Evolutionary conservation across 2,797 vertebrate species (phyloP).

Genomic region (Telmatherina bonti): DNA sequence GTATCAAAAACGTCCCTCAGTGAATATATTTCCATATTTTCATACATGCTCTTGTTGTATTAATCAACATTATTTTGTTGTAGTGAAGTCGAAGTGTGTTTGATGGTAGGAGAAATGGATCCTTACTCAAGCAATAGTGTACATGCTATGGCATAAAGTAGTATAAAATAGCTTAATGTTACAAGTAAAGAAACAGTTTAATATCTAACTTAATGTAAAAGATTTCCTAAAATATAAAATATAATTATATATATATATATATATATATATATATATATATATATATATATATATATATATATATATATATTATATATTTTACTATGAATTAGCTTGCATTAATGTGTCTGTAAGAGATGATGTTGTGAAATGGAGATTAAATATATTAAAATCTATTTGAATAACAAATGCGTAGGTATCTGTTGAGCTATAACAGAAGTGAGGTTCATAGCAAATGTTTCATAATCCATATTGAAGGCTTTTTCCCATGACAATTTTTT

Average conservation of each 20-base stretch:
- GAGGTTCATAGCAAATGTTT: too few species aligned
- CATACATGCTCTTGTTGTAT: fast-evolving
- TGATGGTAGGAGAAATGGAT: background rate
- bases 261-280: too few species aligned
- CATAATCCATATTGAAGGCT: too few species aligned
- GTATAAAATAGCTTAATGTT: background rate
- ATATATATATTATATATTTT: too few species aligned
- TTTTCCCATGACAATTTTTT: too few species aligned
- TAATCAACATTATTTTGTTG: background rate
- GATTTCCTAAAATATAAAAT: background rate
- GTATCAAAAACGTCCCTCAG: background rate
- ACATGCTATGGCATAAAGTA: background rate
- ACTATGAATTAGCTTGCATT: too few species aligned
- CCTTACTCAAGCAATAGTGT: background rate
- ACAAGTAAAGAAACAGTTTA: too few species aligned
- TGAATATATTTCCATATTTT: background rate
- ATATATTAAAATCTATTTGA: background rate
- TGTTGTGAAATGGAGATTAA: too few species aligned
- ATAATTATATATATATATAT: too few species aligned
- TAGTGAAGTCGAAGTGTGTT: background rate
- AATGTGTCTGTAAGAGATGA: too few species aligned
- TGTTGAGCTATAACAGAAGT: background rate
- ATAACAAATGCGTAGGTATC: background rate
- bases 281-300: too few species aligned
- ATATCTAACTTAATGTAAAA: too few species aligned